These are phyloP conservation scores for Manacus vitellinus DNA, from an alignment of 2,113 vertebrate species.

Conservation along the genomic window DNA sequence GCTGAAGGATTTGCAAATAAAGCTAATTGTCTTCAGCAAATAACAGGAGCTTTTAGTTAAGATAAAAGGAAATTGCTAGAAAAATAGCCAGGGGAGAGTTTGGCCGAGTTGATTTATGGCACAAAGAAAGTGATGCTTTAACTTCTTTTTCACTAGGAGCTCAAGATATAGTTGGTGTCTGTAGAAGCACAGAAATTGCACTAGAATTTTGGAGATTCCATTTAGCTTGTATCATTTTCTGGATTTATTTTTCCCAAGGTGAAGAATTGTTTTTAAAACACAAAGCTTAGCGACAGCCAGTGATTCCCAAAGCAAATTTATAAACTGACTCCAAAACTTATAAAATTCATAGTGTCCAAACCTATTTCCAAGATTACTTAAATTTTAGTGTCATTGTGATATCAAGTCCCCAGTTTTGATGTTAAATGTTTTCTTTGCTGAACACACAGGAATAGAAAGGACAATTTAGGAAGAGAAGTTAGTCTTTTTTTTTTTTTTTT, in stretches of 20 bases:
- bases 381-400: background rate
- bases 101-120: background rate
- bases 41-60: background rate
- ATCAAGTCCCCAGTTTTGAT: background rate
- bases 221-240: background rate
- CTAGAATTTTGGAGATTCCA: background rate
- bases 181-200: background rate
- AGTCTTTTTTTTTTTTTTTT: no score
- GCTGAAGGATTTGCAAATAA: conserved; percentile 23
- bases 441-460: background rate
- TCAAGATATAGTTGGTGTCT: background rate
- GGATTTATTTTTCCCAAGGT: background rate
- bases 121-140: background rate
- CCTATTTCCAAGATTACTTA: background rate
- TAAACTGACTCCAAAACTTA: background rate
- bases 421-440: background rate
- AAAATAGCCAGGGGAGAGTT: background rate
- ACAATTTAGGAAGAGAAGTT: background rate
- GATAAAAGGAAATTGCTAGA: background rate
- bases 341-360: background rate
- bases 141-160: background rate
- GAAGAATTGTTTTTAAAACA: background rate
- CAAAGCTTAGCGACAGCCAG: background rate
- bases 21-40: background rate
- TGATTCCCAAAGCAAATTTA: background rate